Evolutionary conservation across 2,113 vertebrate species (phyloP).

Genomic region (Donacobius atricapilla): DNA sequence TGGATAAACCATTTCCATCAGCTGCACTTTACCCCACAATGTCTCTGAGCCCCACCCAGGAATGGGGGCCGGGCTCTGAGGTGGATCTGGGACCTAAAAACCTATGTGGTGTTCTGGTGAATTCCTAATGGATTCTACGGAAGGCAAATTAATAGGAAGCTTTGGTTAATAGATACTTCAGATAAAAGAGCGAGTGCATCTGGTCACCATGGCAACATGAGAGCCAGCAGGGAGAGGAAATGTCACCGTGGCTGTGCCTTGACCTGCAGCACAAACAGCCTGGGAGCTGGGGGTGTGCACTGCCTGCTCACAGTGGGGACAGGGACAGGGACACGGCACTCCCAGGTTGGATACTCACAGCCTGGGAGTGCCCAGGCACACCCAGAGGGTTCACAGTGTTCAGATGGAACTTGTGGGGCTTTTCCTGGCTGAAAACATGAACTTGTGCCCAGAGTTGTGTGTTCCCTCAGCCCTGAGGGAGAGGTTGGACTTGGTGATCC

Average conservation of each 20-base stretch:
- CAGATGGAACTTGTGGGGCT: neutral
- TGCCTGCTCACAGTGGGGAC: fast-evolving
- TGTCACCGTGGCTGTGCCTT: neutral
- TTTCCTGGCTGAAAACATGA: neutral
- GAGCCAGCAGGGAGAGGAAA: conserved; percentile 34
- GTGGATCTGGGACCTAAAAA: neutral
- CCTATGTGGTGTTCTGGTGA: neutral
- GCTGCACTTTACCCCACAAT: neutral
- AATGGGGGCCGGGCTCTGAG: neutral
- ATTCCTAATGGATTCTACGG: neutral
- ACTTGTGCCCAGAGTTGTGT: neutral
- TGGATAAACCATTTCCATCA: neutral
- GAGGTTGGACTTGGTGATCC: neutral
- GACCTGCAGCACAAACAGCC: conserved; percentile 13
- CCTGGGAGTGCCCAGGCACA: neutral
- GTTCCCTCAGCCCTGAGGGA: neutral
- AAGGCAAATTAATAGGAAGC: conserved; percentile 38
- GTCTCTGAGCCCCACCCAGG: neutral
- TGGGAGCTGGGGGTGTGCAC: neutral
- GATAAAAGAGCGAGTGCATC: conserved; percentile 38
- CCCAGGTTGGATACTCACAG: fast-evolving
- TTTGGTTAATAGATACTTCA: conserved; percentile 63
- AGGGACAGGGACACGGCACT: neutral
- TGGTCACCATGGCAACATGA: conserved; percentile 67
- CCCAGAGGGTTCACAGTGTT: neutral